A percentile compares a stretch with the other conserved stretches of the same genome.
phyloP scores from a whole-genome alignment of 2,113 vertebrate species.

The Lathamus discolor region DNA sequence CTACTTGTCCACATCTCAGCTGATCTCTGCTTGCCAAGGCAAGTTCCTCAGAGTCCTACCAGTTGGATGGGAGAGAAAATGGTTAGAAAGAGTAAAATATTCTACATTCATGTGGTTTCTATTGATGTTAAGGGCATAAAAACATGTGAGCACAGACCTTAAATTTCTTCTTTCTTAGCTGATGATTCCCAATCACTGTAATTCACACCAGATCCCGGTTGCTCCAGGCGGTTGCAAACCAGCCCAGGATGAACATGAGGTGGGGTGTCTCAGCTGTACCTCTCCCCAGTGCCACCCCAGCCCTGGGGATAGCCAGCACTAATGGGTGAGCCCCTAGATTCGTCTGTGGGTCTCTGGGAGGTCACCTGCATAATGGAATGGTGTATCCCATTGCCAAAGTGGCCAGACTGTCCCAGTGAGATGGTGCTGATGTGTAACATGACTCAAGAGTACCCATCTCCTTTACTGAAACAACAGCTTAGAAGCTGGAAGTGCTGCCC shows the following conservation, averaged over 20 bases:
- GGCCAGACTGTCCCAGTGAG: rapidly evolving
- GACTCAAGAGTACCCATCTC: neutral
- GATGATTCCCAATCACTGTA: neutral
- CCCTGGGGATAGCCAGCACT: rapidly evolving
- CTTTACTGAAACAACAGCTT: neutral
- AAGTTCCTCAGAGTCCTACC: neutral
- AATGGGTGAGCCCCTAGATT: rapidly evolving
- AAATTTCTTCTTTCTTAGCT: neutral
- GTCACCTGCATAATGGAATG: neutral
- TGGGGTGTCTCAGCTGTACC: rapidly evolving
- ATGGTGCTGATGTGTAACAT: rapidly evolving
- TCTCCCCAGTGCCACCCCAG: rapidly evolving
- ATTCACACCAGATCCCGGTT: neutral
- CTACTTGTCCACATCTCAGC: neutral
- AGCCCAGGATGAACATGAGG: neutral
- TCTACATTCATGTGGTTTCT: neutral
- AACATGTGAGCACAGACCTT: neutral
- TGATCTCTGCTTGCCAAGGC: neutral
- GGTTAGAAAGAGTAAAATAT: neutral
- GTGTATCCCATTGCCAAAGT: rapidly evolving
- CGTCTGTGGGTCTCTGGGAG: neutral
- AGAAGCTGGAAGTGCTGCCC: neutral
- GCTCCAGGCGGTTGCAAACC: neutral
- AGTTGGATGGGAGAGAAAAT: neutral
- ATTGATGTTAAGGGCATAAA: neutral